These are phyloP conservation scores for Barbus barbus DNA, from an alignment of 2,113 vertebrate genomes.

Conservation along the genomic window DNA sequence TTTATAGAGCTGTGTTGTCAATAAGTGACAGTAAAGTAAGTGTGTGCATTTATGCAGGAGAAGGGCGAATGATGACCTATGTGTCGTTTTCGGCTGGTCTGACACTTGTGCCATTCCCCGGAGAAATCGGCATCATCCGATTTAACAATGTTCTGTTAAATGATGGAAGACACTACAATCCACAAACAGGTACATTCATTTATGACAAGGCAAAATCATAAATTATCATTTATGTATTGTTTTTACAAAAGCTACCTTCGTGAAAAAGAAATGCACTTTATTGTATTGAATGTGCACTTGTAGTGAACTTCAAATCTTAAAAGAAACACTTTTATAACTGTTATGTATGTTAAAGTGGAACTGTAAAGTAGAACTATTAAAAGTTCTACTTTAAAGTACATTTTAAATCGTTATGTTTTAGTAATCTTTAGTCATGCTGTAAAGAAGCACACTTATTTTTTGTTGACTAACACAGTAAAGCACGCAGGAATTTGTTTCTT, in stretches of 20 bases:
- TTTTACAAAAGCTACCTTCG: neutral
- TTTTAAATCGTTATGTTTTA: no score
- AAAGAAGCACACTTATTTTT: neutral
- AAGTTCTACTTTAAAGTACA: no score
- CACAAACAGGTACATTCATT: conserved; percentile 81
- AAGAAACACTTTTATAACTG: neutral
- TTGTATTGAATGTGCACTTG: neutral
- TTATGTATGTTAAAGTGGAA: neutral
- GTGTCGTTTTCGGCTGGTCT: conserved; percentile 92
- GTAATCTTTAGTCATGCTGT: no score
- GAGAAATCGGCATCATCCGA: conserved; percentile 78
- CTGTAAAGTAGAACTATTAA: no score
- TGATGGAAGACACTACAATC: conserved; percentile 88
- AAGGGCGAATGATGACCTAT: conserved; percentile 41
- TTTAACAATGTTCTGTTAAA: conserved; percentile 94
- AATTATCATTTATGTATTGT: neutral
- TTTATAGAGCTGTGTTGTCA: neutral
- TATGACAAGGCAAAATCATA: neutral
- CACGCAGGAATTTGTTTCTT: no score
- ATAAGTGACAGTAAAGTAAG: neutral
- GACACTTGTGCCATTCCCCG: conserved; percentile 78
- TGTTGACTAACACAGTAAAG: neutral
- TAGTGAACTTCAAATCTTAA: neutral
- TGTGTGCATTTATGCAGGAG: conserved; percentile 55
- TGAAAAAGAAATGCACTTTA: neutral